Base-by-base conservation (phyloP, 1,140 invertebrate species). In the Zaprionus inermis region DNA sequence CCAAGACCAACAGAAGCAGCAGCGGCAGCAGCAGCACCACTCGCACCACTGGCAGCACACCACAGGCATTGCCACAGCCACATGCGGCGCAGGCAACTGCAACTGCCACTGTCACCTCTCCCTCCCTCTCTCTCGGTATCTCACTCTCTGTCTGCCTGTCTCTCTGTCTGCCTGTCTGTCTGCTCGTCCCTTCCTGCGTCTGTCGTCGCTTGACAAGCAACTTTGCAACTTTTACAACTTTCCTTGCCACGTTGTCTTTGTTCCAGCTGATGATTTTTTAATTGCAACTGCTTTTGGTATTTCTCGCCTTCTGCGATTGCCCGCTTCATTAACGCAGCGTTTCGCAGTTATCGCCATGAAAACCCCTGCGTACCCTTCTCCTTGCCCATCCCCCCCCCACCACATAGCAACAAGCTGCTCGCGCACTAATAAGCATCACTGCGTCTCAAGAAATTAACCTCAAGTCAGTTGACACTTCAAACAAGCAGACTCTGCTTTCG, bases 231-330 rank as follows among this genome's bases (percentile, higher is more conserved):
- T 79, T 72, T 70, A 73, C 83, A 88, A 79, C 66, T 72, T 69
- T 59, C 34, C 38, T 49, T 24, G 10, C 41, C 59, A 32, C 63
- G 46, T 68, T 49, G 49, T 36, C 66, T 52, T 78, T 66, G 73
- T 78, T 76, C n/a, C 49, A 72, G 79, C 79, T 88, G 82, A 88
- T 86, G 76, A 88, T 88, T 88, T 86, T 86, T 86, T 88, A 86
- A 86, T 86, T 88, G 79, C 76, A 73, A 70, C 57, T 65, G 75
- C 71, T 64, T 85, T 78, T 54, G 41, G 61, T 46, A 61, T 59
- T 38, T 44, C 52, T 34, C 38, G 61, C 65, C 64, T 72, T 71
- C 74, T 64, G 57, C 68, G 55, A 54, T 65, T 75, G 67, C 36
- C 46, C 54, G 81, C 82, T 75, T 78, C 81, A 85, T 84, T 84